Percentiles rank a stretch among this genome's conserved stretches.
phyloP scores from a whole-genome alignment of 2,888 invertebrate species.

The Chloroclysta siterata region DNA sequence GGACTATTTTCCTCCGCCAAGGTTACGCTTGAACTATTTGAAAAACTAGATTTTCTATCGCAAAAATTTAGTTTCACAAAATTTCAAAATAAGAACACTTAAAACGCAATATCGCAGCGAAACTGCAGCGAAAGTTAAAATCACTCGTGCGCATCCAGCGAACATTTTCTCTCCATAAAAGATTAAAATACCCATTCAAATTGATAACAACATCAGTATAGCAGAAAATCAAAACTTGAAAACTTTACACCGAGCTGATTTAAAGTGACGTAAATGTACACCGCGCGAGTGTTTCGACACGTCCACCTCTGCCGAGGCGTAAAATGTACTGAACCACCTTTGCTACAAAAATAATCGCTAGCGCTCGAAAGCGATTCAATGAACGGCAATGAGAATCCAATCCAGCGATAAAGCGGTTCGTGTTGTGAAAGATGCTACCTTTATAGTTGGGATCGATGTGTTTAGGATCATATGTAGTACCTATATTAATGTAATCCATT shows the following conservation, averaged over 20 bases:
- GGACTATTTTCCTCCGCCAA: conserved; percentile 45
- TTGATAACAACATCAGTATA: conserved; percentile 37
- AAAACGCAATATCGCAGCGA: conserved; percentile 46
- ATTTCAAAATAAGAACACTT: conserved; percentile 26
- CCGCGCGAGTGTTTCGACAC: conserved; percentile 60
- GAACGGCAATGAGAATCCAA: conserved; percentile 31
- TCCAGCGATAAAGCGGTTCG: conserved; percentile 50
- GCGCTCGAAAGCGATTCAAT: conserved; percentile 52
- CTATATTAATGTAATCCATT: conserved; percentile 12
- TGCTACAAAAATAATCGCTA: conserved; percentile 52
- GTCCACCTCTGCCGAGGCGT: conserved; percentile 62
- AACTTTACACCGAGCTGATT: conserved; percentile 35
- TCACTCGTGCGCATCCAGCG: conserved; percentile 75
- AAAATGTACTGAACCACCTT: conserved; percentile 65
- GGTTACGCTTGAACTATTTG: conserved; percentile 46
- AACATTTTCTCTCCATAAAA: conserved; percentile 52
- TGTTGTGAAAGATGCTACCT: conserved; percentile 29
- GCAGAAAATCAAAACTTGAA: conserved; percentile 7
- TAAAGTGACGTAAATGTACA: conserved; percentile 42
- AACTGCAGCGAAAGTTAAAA: conserved; percentile 66
- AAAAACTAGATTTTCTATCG: conserved; percentile 5
- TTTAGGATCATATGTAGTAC: conserved; percentile 22
- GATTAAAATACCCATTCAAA: conserved; percentile 35
- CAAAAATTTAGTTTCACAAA: too few species aligned
- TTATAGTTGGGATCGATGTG: conserved; percentile 37